Evolutionary conservation across 2,797 vertebrate species (phyloP), one percentile per base, ranked within the genome.

Genomic region (Podarcis lilfordi): DNA sequence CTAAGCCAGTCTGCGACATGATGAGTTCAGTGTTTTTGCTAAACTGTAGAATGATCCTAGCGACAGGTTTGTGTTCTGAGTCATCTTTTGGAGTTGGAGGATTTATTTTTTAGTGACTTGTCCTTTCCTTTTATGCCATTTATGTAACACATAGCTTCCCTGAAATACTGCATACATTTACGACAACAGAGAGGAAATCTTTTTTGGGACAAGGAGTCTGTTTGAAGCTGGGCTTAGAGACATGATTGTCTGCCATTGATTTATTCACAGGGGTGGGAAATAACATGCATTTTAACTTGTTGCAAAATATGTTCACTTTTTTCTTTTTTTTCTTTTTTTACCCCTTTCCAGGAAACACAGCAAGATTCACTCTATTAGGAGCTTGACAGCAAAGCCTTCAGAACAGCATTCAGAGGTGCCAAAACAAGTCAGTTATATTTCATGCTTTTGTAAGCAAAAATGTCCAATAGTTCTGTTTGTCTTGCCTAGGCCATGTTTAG

Each of bases 281-380:
- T 32, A 25, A 0, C 84, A 85, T 90, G 80, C 80, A 75, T 69
- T 89, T 77, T 40, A 59, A 69, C 50, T 89, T 11, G 84, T 92
- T 90, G 37, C 45, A 35, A 69, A 91, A 1, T 90, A 45, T 93
- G 72, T 74, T 35, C 93, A 75, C 40, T 95, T 43, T 8, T 43
- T 43, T 7, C 5, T 94, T 95, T 71, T 71, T 6, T 8, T 1
- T 1, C 1, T 40, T n/a, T 77, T 29, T 43, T 77, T 1, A 25
- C 35, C 8, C 29, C 81, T 92, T 75, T 92, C 79, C 92, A 99
- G 99, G 97, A 99, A 99, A 96, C 98, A 99, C 97, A 99, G 99
- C 96, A 98, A 98, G 96, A 97, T 99, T 93, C 98, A 98, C 93
- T 98, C 97, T 93, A 96, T 98, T 96, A 97, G 97, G 91, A 98